A percentile compares a stretch with the other conserved stretches of the same genome.
These are phyloP conservation scores for Marronus borbonicus DNA, from an alignment of 2,888 invertebrate genomes.

Conservation along the genomic window DNA sequence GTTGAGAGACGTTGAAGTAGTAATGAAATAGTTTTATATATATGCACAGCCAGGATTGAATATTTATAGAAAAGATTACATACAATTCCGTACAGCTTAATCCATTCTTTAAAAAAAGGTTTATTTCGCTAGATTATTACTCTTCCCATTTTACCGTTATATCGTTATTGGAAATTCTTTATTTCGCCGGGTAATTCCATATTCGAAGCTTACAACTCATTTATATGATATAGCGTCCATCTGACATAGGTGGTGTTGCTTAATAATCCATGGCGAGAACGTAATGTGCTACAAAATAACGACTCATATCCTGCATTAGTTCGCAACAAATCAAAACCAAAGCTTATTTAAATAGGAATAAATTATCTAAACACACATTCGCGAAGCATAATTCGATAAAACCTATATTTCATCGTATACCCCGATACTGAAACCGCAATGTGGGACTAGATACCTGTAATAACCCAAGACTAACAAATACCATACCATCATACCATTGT, in stretches of 20 bases:
- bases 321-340: constrained; percentile 8
- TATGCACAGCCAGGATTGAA: no score
- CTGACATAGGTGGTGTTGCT: not conserved
- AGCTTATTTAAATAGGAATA: constrained; percentile 18
- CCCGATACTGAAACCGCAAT: constrained; percentile 24
- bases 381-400: constrained; percentile 16
- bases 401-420: constrained; percentile 18
- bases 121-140: not conserved
- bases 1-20: no score
- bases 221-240: not conserved
- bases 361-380: constrained; percentile 21
- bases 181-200: not conserved
- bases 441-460: constrained; percentile 24
- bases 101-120: no score
- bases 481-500: no score
- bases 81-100: no score
- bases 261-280: not conserved
- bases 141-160: not conserved
- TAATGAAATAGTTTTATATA: no score
- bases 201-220: constrained; percentile 1
- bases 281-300: not conserved
- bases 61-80: no score
- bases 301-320: constrained; percentile 3
- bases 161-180: not conserved
- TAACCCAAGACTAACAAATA: constrained; percentile 21